These are phyloP conservation scores for Rhagoletis zephyria DNA, from an alignment of 1,140 invertebrate species.

Conservation along the genomic window DNA sequence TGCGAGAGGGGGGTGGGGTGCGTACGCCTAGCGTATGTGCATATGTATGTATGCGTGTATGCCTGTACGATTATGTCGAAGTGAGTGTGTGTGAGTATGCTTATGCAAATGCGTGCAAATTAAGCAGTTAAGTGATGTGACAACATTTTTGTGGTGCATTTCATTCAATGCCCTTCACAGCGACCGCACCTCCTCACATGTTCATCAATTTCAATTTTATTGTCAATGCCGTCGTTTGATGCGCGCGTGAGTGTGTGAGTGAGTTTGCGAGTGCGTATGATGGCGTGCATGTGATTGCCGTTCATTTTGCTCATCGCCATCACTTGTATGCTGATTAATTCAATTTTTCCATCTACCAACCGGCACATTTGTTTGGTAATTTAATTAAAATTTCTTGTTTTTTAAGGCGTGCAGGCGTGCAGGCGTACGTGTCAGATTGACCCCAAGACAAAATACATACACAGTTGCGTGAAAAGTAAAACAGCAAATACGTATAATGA, in stretches of 20 bases:
- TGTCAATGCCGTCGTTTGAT: neutral
- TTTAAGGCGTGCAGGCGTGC: neutral
- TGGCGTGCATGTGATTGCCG: neutral
- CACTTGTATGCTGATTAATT: constrained; percentile 15
- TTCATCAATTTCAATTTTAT: constrained; percentile 17
- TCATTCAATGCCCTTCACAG: neutral
- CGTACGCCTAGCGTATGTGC: no score
- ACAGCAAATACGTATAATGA: neutral
- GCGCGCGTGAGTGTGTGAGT: neutral
- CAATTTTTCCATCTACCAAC: constrained; percentile 6
- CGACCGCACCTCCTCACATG: neutral
- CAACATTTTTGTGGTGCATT: constrained; percentile 41
- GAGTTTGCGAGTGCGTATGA: neutral
- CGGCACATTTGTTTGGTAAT: neutral
- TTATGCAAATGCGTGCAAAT: constrained; percentile 28
- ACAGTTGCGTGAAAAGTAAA: neutral
- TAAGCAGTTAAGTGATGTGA: constrained; percentile 51
- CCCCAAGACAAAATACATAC: neutral
- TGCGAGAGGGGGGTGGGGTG: no score
- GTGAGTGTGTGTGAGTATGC: neutral
- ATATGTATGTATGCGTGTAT: neutral
- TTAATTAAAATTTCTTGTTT: constrained; percentile 35
- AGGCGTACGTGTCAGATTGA: neutral
- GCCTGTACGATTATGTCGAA: neutral
- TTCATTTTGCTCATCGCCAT: neutral